Percentiles rank a stretch among this genome's conserved stretches.
Conservation (phyloP, 2,888 invertebrate genomes). For the Megalurothrips usitatus region DNA sequence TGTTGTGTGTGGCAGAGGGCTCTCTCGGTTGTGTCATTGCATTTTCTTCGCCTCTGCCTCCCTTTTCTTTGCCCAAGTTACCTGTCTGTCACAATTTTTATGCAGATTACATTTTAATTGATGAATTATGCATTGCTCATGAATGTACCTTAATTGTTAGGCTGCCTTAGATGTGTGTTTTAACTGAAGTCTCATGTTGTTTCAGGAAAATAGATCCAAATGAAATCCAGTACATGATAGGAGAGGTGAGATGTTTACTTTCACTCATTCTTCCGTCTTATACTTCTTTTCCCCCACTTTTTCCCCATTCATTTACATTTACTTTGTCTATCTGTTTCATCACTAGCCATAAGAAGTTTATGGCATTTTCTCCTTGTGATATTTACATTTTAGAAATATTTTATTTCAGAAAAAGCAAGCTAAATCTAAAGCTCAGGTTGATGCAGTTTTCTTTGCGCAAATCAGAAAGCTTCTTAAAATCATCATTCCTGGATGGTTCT, state of each 20-base stretch:
- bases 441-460: slow-evolving; percentile 68
- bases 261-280: slow-evolving; percentile 32
- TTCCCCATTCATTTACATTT: not conserved
- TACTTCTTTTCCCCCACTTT: not conserved
- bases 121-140: not conserved
- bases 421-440: slow-evolving; percentile 67
- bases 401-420: slow-evolving; percentile 45
- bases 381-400: slow-evolving; percentile 40
- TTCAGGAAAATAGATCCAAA: slow-evolving; percentile 56
- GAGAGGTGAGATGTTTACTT: slow-evolving; percentile 50
- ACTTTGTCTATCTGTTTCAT: not conserved
- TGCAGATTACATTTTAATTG: not conserved
- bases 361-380: not conserved
- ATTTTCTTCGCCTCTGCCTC: not conserved
- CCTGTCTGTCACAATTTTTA: not conserved
- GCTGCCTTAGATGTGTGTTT: not conserved
- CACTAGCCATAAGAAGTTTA: not conserved
- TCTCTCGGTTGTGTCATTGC: not conserved
- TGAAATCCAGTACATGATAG: slow-evolving; percentile 74
- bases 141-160: not conserved
- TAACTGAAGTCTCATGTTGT: slow-evolving; percentile 34
- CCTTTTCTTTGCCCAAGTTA: not conserved
- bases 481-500: slow-evolving; percentile 72
- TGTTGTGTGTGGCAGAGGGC: not conserved
- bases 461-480: slow-evolving; percentile 65